phyloP scores from a whole-genome alignment of 2,888 invertebrate species.

The Pachycephus smyrnensis region DNA sequence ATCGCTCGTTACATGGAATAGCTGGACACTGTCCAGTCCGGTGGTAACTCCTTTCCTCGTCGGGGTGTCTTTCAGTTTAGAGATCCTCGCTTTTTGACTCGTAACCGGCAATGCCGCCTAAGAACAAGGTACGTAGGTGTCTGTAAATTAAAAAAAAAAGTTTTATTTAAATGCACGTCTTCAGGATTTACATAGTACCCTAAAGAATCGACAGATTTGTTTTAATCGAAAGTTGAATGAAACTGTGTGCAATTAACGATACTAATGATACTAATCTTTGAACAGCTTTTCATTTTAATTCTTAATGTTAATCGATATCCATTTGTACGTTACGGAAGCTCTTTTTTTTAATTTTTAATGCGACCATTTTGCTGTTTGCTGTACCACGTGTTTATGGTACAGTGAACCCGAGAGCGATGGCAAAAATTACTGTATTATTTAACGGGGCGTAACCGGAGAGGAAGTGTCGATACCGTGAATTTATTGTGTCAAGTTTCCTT shows the following conservation, averaged over 20 bases:
- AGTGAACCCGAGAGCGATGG: neutral
- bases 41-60: conserved; percentile 25
- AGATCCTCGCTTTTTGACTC: neutral
- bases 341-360: neutral
- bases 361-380: neutral
- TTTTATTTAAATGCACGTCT: neutral
- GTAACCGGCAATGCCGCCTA: conserved; percentile 45
- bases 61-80: conserved; percentile 3
- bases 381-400: neutral
- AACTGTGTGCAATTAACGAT: neutral
- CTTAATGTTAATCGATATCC: neutral
- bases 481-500: neutral
- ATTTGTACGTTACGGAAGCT: neutral
- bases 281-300: neutral
- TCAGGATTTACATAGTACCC: too few relatives aligned
- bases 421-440: neutral
- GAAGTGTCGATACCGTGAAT: neutral
- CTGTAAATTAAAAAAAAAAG: neutral
- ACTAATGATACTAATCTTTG: neutral
- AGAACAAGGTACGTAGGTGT: conserved; percentile 49
- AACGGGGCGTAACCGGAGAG: neutral
- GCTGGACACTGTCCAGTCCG: conserved; percentile 43
- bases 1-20: conserved; percentile 45
- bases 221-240: neutral
- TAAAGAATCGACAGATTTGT: neutral